Base-by-base conservation (phyloP, 2,888 invertebrate species). In the Disparrhopalites patrizii region DNA sequence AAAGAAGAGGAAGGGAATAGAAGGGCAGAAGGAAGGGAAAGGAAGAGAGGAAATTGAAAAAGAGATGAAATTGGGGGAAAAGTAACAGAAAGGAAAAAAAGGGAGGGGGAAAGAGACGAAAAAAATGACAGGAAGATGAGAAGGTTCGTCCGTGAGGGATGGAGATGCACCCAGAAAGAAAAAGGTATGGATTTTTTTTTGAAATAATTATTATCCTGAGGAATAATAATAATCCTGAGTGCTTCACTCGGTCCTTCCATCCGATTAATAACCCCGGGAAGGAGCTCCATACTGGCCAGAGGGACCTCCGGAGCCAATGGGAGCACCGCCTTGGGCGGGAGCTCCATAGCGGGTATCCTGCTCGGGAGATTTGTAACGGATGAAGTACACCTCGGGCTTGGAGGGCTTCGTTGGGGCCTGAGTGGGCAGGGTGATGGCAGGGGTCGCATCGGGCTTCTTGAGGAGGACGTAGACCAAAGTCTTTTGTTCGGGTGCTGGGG, bases 361-460 rank as follows among this genome's bases (percentile, higher is more conserved):
- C 23, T 57, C 65, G n/a, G 65, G 65, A 27, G 58, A 58, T 58
- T 87, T 87, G 84, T 89, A 89, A 75, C 87, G 85, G 84, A 89
- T 91, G 85, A 91, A 91, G 86, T 91, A 91, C 65, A 91, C 91
- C 82, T 91, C 91, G 65, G 91, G 91, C 82, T 91, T 91, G 79
- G 88, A 86, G 71, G 91, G 91, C 77, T 88, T 88, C 58, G 90
- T 90, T 54, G 91, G 90, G 1, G 86, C 86, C 10, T 87, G 82
- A 18, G 87, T 86, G 54, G 90, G 90, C 75, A 91, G 85, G 76
- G 84, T 82, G 80, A 91, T 86, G 76, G 90, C 89, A 73, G 87
- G 89, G 71, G 87, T 87, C 68, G 90, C 89, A 77, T 91, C 91
- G 77, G 91, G 91, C 78, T 87, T 89, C 85, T 91, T 91, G 76